Base-by-base conservation (phyloP, 2,113 vertebrate species). In the Strix aluco region DNA sequence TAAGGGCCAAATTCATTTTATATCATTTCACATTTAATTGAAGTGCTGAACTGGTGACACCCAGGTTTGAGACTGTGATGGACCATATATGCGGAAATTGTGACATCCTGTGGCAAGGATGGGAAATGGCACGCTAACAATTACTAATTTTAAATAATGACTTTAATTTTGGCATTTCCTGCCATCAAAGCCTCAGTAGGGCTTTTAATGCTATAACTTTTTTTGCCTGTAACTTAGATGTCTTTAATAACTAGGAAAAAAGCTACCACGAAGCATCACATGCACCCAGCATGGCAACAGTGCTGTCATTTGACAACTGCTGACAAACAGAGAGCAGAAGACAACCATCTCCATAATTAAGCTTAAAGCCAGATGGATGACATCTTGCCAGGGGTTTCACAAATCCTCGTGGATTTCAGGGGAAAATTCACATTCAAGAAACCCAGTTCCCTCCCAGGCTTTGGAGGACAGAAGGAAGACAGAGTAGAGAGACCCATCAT, bases 31-130 rank as follows among this genome's bases (percentile, higher is more conserved):
- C 26, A 7, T 85, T 61, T 51, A 77, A 38, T 17, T 11, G 13
- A 69, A 51, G 8, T 15, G 23, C 16, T 49, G 59, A 78, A 79
- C 30, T 15, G 34, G 21, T 1, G 2, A 3, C 54, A 23, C 7
- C 4, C 36, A 27, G 16, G 22, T 67, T 34, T 52, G 6, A 59
- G 51, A 5, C 36, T 4, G 55, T 25, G 54, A 42, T 25, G 30
- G n/a, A 44, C 30, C 61, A 7, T n/a, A n/a, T 4, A 8, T 47
- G 67, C 71, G 70, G 32, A 73, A 83, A 91, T 8, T 25, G 42
- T 80, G 94, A 93, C 97, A 96, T 95, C 96, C 6, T 47, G 96
- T 93, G 97, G 97, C 79, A 78, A 88, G 46, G 90, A 34, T 10
- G 17, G 36, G 85, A 90, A 91, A 90, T 30, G n/a, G 19, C 89